Percentiles rank a stretch among this genome's conserved stretches.
These are phyloP conservation scores for Rhinogobius similis DNA, from an alignment of 2,113 vertebrate genomes.

Conservation along the genomic window DNA sequence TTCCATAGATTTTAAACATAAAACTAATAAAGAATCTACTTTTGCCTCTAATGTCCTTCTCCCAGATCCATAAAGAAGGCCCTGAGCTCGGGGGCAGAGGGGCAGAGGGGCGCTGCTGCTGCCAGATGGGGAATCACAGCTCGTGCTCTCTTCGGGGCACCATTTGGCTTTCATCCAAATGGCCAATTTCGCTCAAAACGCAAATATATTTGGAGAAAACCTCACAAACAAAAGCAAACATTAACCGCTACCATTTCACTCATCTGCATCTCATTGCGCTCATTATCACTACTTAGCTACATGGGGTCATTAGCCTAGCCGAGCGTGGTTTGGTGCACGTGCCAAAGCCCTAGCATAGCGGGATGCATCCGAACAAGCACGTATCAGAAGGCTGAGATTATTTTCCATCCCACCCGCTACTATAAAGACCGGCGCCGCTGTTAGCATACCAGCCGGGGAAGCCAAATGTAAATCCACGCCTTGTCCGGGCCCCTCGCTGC, in stretches of 20 bases:
- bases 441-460: slow-evolving; percentile 10
- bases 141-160: slow-evolving; percentile 46
- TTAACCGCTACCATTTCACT: slow-evolving; percentile 28
- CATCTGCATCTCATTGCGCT: slow-evolving; percentile 30
- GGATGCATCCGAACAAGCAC: slow-evolving; percentile 28
- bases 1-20: too few species aligned
- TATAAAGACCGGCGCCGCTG: slow-evolving; percentile 21
- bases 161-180: slow-evolving; percentile 65
- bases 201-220: background rate
- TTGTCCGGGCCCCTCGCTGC: slow-evolving; percentile 23
- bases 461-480: slow-evolving; percentile 41
- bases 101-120: slow-evolving; percentile 21
- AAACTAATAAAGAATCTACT: too few species aligned
- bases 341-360: slow-evolving; percentile 6
- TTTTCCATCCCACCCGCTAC: slow-evolving; percentile 14
- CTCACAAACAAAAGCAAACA: slow-evolving; percentile 38
- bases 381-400: slow-evolving; percentile 43
- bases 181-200: slow-evolving; percentile 41
- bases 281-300: slow-evolving; percentile 33
- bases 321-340: slow-evolving; percentile 4
- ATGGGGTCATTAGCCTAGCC: slow-evolving; percentile 57
- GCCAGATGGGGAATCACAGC: slow-evolving; percentile 65
- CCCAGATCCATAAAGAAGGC: background rate
- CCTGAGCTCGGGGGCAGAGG: slow-evolving; percentile 28
- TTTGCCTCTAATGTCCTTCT: background rate